A percentile compares a stretch with the other conserved stretches of the same genome.
phyloP scores from a whole-genome alignment of 2,888 invertebrate species.

The Callinectes sapidus region DNA sequence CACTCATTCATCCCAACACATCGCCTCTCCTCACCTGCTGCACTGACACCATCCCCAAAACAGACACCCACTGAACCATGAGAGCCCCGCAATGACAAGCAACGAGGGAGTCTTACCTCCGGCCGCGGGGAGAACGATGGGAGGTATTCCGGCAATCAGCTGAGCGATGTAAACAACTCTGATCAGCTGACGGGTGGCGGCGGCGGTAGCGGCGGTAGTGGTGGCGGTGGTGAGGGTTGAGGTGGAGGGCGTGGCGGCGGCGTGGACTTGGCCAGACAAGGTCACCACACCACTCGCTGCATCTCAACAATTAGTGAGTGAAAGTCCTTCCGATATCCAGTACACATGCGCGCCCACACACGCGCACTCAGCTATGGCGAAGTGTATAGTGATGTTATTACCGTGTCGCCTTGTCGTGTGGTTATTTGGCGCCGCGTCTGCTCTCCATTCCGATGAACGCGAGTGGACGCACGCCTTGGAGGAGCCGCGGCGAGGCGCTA shows the following conservation, averaged over 20 bases:
- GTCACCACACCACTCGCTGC: slow-evolving; percentile 40
- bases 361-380: not conserved
- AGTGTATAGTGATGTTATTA: not conserved
- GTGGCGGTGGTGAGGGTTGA: not conserved
- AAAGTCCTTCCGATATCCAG: slow-evolving; percentile 22
- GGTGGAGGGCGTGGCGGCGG: slow-evolving; percentile 5
- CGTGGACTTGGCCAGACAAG: slow-evolving; percentile 8
- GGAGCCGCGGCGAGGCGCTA: not conserved
- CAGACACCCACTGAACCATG: not conserved
- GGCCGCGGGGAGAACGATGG: too few relatives aligned
- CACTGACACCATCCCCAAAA: not conserved
- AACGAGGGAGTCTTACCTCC: not conserved
- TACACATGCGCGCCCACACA: not conserved
- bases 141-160: not conserved
- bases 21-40: not conserved
- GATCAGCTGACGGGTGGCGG: not conserved
- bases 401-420: not conserved
- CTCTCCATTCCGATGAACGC: not conserved
- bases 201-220: not conserved
- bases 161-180: slow-evolving; percentile 25
- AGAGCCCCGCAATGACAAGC: not conserved
- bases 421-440: not conserved
- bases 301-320: slow-evolving; percentile 47
- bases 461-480: not conserved
- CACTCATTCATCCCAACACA: not conserved